phyloP scores from a whole-genome alignment of 1,140 invertebrate genomes.

The Aphaenogaster rudis region DNA sequence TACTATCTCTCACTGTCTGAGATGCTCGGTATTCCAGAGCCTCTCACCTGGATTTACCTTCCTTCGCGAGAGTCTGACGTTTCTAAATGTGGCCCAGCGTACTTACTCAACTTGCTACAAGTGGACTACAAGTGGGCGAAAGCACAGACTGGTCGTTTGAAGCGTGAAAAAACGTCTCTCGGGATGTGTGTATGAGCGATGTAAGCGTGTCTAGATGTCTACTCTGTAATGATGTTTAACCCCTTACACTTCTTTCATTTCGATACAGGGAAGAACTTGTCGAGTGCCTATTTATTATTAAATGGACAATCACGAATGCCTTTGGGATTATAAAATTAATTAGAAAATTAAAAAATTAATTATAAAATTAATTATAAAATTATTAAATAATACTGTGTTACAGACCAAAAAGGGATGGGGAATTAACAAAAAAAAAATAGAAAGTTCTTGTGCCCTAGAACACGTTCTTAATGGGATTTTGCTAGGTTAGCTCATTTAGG shows the following conservation, averaged over 20 bases:
- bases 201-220: background rate
- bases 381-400: too few species aligned
- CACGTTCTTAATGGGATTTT: too few species aligned
- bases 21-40: conserved; percentile 41
- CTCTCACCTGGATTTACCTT: conserved; percentile 52
- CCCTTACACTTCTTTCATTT: background rate
- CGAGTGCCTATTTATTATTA: background rate
- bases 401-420: too few species aligned
- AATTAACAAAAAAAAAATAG: too few species aligned
- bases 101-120: conserved; percentile 45
- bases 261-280: background rate
- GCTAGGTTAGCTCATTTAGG: too few species aligned
- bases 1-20: conserved; percentile 55
- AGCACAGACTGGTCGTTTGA: conserved; percentile 2
- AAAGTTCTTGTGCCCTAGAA: too few species aligned
- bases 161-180: conserved; percentile 3
- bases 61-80: conserved; percentile 46
- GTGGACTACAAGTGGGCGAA: conserved; percentile 2
- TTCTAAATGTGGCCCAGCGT: conserved; percentile 55
- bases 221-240: conserved; percentile 2
- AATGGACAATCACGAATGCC: background rate
- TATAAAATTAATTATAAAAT: too few species aligned
- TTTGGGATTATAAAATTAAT: background rate
- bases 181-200: background rate
- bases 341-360: too few species aligned